Evolutionary conservation across 2,888 invertebrate genomes (phyloP).

Genomic region (Rhimphoctona megacephalus): DNA sequence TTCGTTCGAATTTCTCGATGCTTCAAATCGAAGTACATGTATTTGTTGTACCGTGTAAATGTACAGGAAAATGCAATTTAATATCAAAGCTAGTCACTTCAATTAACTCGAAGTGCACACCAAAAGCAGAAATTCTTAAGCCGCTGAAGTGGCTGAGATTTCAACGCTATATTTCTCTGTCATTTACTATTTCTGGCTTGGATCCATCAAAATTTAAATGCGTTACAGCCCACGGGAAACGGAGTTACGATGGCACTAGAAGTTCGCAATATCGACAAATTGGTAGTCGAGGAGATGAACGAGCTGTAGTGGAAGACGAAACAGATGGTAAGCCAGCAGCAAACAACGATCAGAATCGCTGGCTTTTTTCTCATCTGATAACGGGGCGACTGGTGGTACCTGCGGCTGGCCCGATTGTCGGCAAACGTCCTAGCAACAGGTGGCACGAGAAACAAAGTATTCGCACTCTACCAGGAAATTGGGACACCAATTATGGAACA

Average conservation of each 20-base stretch:
- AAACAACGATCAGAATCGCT: constrained; percentile 66
- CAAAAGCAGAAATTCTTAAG: not conserved
- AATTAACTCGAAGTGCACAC: constrained; percentile 18
- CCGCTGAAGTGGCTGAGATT: not conserved
- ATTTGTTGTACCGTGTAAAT: not conserved
- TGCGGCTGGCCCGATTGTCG: constrained; percentile 26
- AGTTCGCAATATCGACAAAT: constrained; percentile 45
- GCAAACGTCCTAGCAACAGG: constrained; percentile 67
- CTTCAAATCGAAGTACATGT: not conserved
- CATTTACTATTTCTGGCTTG: not conserved
- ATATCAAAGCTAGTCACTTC: constrained; percentile 26
- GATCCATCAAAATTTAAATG: not conserved
- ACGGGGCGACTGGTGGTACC: constrained; percentile 69
- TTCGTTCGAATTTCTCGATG: constrained; percentile 11
- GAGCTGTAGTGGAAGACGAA: constrained; percentile 24
- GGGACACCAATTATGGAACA: constrained; percentile 58
- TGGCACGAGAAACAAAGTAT: constrained; percentile 63
- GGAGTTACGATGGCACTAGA: constrained; percentile 83
- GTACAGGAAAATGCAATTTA: constrained; percentile 39
- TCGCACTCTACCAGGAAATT: constrained; percentile 57
- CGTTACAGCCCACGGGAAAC: constrained; percentile 88
- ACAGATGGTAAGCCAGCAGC: constrained; percentile 52
- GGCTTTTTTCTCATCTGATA: constrained; percentile 75
- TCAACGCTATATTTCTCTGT: not conserved
- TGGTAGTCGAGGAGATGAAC: constrained; percentile 21